A percentile compares a stretch with the other conserved stretches of the same genome.
phyloP scores from a whole-genome alignment of 2,888 invertebrate genomes.

The Seira sanloemensis region DNA sequence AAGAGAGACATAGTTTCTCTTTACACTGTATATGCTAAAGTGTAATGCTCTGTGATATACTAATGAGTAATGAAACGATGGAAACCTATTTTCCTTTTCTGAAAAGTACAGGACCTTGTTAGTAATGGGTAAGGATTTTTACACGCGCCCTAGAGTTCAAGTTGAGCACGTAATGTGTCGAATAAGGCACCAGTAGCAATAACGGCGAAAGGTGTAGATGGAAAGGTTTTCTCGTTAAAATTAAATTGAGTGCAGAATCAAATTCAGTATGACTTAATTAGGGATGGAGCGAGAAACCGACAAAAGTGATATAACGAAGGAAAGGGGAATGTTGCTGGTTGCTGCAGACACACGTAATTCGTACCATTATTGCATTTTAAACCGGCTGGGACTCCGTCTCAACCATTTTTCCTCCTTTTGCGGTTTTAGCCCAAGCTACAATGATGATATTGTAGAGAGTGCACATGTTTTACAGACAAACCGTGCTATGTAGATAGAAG shows the following conservation, averaged over 20 bases:
- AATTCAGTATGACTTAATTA: conserved; percentile 64
- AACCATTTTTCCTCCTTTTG: neutral
- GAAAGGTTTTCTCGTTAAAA: conserved; percentile 60
- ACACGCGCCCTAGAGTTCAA: neutral
- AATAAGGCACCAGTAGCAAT: neutral
- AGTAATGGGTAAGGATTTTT: too few relatives aligned
- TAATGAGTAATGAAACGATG: too few relatives aligned
- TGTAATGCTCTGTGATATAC: too few relatives aligned
- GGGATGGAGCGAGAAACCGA: conserved; percentile 49
- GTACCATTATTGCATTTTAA: conserved; percentile 54
- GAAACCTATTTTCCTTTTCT: too few relatives aligned
- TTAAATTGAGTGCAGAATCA: conserved; percentile 63
- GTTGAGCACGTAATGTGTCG: neutral
- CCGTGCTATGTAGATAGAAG: too few relatives aligned
- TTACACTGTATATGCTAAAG: too few relatives aligned
- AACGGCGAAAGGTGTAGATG: neutral
- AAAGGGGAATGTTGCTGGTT: neutral
- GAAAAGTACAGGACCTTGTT: too few relatives aligned
- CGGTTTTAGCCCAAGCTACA: neutral
- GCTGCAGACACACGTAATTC: conserved; percentile 30
- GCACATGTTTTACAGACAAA: too few relatives aligned
- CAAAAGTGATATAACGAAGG: conserved; percentile 19
- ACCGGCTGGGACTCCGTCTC: conserved; percentile 43
- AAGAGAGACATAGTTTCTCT: too few relatives aligned
- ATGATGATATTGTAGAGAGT: too few relatives aligned